Evolutionary conservation across 2,113 vertebrate species (phyloP).

Genomic region (Callorhinus ursinus): DNA sequence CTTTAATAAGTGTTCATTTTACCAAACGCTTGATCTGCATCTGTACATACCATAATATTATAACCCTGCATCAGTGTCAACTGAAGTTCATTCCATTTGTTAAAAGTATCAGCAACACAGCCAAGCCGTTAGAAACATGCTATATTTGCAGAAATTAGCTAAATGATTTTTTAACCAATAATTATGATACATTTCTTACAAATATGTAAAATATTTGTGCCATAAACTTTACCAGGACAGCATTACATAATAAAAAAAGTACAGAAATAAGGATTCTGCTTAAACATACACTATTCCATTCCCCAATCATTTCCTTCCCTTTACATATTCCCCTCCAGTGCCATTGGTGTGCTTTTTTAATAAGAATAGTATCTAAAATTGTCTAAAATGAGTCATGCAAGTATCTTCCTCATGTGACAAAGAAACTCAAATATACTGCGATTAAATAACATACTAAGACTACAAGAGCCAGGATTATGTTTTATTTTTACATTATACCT

Average conservation of each 20-base stretch:
- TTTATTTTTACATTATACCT: not conserved
- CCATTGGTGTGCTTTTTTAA: not conserved
- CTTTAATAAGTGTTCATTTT: slow-evolving; percentile 10
- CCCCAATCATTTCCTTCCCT: not conserved
- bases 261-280: not conserved
- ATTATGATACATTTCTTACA: not conserved
- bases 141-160: not conserved
- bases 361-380: not conserved
- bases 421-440: not conserved
- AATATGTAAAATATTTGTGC: not conserved
- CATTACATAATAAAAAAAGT: not conserved
- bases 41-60: not conserved
- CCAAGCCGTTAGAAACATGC: not conserved
- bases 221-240: not conserved
- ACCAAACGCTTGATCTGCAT: not conserved
- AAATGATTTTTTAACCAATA: not conserved
- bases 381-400: not conserved
- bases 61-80: not conserved
- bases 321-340: not conserved
- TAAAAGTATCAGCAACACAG: not conserved
- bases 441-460: not conserved
- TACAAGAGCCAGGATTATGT: not conserved
- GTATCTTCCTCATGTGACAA: not conserved
- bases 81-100: not conserved
- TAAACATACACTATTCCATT: not conserved